Conservation (phyloP, 2,113 vertebrate genomes). For the Camelus bactrianus region DNA sequence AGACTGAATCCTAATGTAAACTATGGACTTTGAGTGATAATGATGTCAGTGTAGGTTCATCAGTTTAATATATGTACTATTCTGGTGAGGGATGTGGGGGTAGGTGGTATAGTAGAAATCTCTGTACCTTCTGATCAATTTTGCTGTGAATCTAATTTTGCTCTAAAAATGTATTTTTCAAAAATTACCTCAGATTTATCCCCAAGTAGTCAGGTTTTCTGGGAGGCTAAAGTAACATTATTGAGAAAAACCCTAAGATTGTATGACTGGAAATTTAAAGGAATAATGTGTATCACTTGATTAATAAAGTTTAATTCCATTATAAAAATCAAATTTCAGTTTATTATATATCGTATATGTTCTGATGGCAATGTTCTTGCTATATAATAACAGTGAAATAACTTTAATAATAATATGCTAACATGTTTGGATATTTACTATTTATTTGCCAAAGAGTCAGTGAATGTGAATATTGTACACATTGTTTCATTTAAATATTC, state of each 20-base stretch:
- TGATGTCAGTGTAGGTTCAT: neutral
- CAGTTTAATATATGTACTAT: neutral
- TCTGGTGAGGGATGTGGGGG: neutral
- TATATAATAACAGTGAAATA: neutral
- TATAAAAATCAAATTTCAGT: neutral
- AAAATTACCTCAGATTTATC: neutral
- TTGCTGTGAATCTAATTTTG: slow-evolving; percentile 13
- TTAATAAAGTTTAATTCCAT: slow-evolving; percentile 37
- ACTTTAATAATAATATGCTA: neutral
- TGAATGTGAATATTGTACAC: neutral
- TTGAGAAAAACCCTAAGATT: neutral
- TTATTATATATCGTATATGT: neutral
- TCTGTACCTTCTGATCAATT: neutral
- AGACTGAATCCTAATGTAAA: neutral
- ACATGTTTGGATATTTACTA: neutral
- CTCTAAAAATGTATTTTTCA: neutral
- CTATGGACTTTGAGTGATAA: neutral
- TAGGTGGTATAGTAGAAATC: neutral
- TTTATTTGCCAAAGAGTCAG: neutral
- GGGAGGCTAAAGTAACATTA: neutral
- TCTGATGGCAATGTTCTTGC: neutral
- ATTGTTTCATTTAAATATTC: neutral
- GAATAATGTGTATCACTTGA: neutral
- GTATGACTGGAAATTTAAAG: neutral
- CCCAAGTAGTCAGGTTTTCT: neutral